Percentiles rank a stretch among this genome's conserved stretches.
phyloP scores from a whole-genome alignment of 37 sponge, comb jelly and placozoan genomes.

The Hexactinellida sp. region DNA sequence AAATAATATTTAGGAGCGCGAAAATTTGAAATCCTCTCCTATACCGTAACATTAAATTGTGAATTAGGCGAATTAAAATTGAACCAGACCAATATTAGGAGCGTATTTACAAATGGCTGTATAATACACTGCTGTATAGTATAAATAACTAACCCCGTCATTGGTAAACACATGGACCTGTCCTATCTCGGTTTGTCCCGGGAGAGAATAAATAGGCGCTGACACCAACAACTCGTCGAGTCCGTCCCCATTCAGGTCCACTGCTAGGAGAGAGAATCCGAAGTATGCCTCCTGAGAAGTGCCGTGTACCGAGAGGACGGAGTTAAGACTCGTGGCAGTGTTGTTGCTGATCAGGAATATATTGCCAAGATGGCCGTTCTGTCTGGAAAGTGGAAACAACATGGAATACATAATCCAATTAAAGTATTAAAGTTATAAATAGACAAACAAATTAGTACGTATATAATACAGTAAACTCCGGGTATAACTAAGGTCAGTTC shows the following conservation, averaged over 20 bases:
- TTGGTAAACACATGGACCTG: slow-evolving; percentile 50
- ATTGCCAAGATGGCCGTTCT: neutral
- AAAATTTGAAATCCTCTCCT: too few relatives aligned
- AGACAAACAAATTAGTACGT: neutral
- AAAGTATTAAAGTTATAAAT: neutral
- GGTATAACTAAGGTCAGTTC: too few relatives aligned
- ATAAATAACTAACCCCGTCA: slow-evolving; percentile 24
- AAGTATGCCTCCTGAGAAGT: slow-evolving; percentile 33
- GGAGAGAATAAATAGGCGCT: slow-evolving; percentile 38
- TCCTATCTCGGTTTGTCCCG: slow-evolving; percentile 39
- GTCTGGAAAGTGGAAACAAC: neutral
- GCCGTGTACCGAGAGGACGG: neutral
- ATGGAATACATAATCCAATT: neutral
- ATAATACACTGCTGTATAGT: too few relatives aligned
- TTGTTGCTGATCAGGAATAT: neutral
- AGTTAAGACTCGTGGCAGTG: neutral
- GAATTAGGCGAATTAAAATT: too few relatives aligned
- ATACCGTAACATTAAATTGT: too few relatives aligned
- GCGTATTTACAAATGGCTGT: too few relatives aligned
- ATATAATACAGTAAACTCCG: too few relatives aligned
- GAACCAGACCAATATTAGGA: too few relatives aligned
- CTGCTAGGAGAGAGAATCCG: slow-evolving; percentile 49
- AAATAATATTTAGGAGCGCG: too few relatives aligned
- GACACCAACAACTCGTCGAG: slow-evolving; percentile 55
- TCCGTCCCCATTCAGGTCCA: slow-evolving; percentile 29